Evolutionary conservation across 2,888 invertebrate species (phyloP), one percentile per base, ranked within the genome.

Genomic region (Tetragonisca angustula): DNA sequence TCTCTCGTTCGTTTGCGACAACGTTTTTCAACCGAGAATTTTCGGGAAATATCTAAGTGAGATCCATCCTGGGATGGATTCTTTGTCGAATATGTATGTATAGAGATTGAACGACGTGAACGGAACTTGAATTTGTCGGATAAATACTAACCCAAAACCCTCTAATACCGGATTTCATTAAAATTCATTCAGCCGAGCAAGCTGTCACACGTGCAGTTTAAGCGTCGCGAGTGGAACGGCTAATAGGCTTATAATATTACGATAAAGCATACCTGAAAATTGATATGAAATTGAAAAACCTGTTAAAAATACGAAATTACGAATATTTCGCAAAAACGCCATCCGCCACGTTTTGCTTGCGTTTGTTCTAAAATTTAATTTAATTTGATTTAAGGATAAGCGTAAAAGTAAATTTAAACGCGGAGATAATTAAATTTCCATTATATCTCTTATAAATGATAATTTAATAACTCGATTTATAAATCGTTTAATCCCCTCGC

Each of bases 91-190:
- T 59, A 59, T 62, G 75, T 87, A 77, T 85, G 79, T 83, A 83
- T 88, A 87, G 88, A 79, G 88, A 89, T 86, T 84, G 83, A 85
- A 81, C 88, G 84, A 86, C 88, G 82, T 85, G 79, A 76, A 86
- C 77, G 86, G 83, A 84, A 81, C 59, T 79, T 69, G 87, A 88
- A 87, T 87, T 84, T 81, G 86, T 68, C 80, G 88, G 83, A 89
- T 89, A 87, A 88, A 88, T 88, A 87, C 82, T 85, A 77, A 81
- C 76, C 73, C 52, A 50, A 82, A 43, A 72, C 69, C 59, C 84
- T 79, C 87, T 87, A 89, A 89, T 89, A 79, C 86, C 79, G 83
- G 84, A 89, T 88, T 89, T 89, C 89, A 89, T 89, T 89, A 89
- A 89, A 88, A 89, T 89, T 88, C 89, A 89, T 88, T 89, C 86